These are phyloP conservation scores for Malthinus seriepunctatus DNA, from an alignment of 2,888 invertebrate genomes.

Conservation along the genomic window DNA sequence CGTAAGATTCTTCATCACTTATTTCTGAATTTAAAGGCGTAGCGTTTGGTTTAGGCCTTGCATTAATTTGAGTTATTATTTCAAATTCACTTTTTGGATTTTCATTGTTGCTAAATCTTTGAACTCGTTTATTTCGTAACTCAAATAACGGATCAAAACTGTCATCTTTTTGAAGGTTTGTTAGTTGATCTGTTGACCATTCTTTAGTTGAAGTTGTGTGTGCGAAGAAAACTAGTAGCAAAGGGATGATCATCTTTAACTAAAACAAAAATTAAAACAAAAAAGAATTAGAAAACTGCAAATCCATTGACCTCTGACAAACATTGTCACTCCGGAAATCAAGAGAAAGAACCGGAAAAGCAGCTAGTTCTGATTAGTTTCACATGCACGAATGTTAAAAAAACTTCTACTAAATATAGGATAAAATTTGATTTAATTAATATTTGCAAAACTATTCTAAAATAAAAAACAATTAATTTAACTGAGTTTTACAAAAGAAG, in stretches of 20 bases:
- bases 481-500: too few relatives aligned
- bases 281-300: slow-evolving; percentile 18
- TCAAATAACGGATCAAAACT: too few relatives aligned
- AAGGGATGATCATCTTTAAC: slow-evolving; percentile 1
- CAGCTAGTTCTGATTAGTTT: slow-evolving; percentile 29
- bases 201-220: background rate
- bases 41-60: background rate
- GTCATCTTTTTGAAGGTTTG: background rate
- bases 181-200: background rate
- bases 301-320: slow-evolving; percentile 37
- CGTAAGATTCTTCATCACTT: background rate
- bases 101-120: background rate
- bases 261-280: slow-evolving; percentile 2
- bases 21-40: background rate
- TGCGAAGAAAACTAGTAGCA: background rate
- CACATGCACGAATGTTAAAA: slow-evolving; percentile 18
- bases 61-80: background rate
- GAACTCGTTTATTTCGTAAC: too few relatives aligned
- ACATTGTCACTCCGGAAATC: slow-evolving; percentile 40
- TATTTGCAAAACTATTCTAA: background rate
- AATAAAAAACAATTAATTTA: background rate
- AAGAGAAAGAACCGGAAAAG: slow-evolving; percentile 41
- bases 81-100: background rate
- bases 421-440: background rate
- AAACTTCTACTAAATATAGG: background rate